Conservation (phyloP, 2,888 invertebrate species). For the Chrysolina haemoptera region DNA sequence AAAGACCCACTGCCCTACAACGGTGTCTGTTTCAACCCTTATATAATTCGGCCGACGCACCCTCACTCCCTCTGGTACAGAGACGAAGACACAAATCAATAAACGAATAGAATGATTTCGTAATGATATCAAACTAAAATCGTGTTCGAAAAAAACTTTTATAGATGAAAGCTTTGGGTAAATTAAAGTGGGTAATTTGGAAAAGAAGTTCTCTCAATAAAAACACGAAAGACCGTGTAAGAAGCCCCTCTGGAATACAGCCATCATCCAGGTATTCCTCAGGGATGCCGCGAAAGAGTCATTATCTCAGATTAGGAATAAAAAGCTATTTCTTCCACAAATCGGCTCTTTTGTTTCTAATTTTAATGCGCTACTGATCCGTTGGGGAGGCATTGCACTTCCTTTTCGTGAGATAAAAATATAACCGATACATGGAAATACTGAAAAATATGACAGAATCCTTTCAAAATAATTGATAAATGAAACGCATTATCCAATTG, state of each 20-base stretch:
- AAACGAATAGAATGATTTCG: conserved; percentile 47
- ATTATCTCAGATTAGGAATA: conserved; percentile 68
- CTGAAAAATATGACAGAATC: too few species aligned
- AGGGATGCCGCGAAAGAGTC: conserved; percentile 67
- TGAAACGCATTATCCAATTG: too few species aligned
- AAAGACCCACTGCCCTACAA: conserved; percentile 47
- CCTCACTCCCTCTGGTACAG: conserved; percentile 34
- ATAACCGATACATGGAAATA: too few species aligned
- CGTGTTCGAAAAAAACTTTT: conserved; percentile 49
- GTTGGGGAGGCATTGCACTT: background rate
- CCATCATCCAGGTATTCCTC: conserved; percentile 66
- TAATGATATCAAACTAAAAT: conserved; percentile 45
- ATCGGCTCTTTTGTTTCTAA: background rate
- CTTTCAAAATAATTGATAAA: too few species aligned
- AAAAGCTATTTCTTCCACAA: conserved; percentile 65
- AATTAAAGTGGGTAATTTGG: conserved; percentile 56
- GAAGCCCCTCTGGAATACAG: conserved; percentile 56
- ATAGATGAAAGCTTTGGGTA: conserved; percentile 53
- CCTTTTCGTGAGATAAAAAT: too few species aligned
- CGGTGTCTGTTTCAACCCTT: conserved; percentile 44
- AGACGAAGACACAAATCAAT: conserved; percentile 32
- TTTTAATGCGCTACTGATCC: background rate
- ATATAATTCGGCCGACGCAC: conserved; percentile 26
- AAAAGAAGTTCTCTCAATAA: conserved; percentile 51
- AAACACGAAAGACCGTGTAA: conserved; percentile 59